These are phyloP conservation scores for Gavia stellata DNA, from an alignment of 2,113 vertebrate genomes.

Conservation along the genomic window DNA sequence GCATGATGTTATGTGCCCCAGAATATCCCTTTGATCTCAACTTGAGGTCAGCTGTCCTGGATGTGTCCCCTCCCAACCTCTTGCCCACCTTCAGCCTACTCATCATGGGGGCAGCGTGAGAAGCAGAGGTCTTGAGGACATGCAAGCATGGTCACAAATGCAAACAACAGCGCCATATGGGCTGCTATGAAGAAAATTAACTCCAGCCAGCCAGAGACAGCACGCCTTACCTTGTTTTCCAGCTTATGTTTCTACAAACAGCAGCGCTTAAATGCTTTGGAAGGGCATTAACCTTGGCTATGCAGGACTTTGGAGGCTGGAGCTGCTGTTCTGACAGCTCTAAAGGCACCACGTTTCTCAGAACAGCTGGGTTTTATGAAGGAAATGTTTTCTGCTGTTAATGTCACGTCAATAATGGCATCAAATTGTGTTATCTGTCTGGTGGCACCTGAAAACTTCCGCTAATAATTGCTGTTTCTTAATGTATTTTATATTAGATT, in stretches of 20 bases:
- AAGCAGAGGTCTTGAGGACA: not conserved
- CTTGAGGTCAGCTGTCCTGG: not conserved
- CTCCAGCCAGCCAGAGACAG: not conserved
- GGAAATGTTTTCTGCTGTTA: not conserved
- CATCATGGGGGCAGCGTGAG: accelerated
- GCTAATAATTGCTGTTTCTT: not conserved
- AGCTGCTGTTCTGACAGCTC: not conserved
- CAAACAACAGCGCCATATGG: not conserved
- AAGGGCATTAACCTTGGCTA: not conserved
- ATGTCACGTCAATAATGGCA: not conserved
- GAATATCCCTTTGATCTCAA: not conserved
- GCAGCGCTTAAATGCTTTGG: not conserved
- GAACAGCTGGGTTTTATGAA: not conserved
- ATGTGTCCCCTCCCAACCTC: not conserved
- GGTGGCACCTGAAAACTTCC: not conserved
- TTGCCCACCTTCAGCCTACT: not conserved
- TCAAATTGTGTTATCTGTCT: not conserved
- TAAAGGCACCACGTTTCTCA: not conserved
- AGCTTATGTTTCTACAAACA: not conserved
- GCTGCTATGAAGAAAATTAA: not conserved
- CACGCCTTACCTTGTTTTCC: not conserved
- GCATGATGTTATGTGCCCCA: not conserved
- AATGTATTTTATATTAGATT: not conserved
- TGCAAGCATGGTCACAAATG: not conserved
- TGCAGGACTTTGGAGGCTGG: not conserved